Evolutionary conservation across 2,888 invertebrate genomes (phyloP), one percentile per base, ranked within the genome.

Genomic region (Melieria omissa): DNA sequence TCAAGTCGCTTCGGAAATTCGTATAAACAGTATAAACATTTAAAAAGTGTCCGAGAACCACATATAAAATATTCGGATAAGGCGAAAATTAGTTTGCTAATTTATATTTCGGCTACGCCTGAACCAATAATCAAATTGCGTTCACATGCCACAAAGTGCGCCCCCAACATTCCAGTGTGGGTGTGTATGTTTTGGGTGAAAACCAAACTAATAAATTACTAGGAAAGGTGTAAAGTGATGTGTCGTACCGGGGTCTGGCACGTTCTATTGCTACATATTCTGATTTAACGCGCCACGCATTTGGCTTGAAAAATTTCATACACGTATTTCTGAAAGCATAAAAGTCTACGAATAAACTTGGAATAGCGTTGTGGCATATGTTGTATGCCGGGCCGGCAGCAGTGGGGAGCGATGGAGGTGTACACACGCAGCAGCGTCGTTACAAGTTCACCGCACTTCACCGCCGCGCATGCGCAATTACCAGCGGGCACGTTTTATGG

Each of bases 311-410:
- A 61, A 64, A 76, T 75, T 80, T 80, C 72, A 78, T 69, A 78
- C 84, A 83, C 83, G 83, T 83, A 83, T 79, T 72, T 55, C 55
- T 79, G 71, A 72, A 77, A 80, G 80, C 82, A 83, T 83, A 82
- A 82, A 83, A 82, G 73, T 81, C 80, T 76, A 79, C 80, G 77
- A 81, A 52, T n/a, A 4, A 52, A 52, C 12, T 52, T n/a, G 12
- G 5, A 52, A 79, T 65, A 71, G 52, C 65, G 45, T 52, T 46
- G 65, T 58, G 71, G 9, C n/a, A n/a, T 52, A 52, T 8, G 29
- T 29, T 29, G 29, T 29, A 29, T 29, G 29, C 29, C 29, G 29
- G 29, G 29, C 29, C 29, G 29, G 29, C 29, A 29, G 29, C 29
- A 29, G 29, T 29, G 29, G 29, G 29, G 29, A 3, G 2, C 29